Evolutionary conservation across 2,113 vertebrate species (phyloP).

Genomic region (Anser cygnoides): DNA sequence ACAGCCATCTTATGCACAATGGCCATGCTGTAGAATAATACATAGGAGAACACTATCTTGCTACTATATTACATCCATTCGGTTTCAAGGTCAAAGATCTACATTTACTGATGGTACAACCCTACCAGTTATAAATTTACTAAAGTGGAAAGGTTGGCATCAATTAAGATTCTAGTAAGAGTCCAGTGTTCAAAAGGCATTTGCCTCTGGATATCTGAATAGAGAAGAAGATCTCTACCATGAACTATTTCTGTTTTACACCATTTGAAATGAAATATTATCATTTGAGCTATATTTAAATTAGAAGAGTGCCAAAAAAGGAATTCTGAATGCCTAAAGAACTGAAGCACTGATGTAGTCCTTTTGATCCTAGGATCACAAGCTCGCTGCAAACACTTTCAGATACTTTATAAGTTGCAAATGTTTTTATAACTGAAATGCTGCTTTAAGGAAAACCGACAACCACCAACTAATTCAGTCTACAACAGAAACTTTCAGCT

Average conservation of each 20-base stretch:
- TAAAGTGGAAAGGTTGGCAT: background rate
- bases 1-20: background rate
- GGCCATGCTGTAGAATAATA: background rate
- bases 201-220: conserved; percentile 21
- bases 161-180: background rate
- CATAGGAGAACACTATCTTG: background rate
- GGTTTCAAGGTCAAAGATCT: background rate
- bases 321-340: conserved; percentile 56
- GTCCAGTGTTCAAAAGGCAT: conserved; percentile 20
- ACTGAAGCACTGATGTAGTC: conserved; percentile 58
- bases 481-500: background rate
- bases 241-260: conserved; percentile 30
- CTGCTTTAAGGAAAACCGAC: conserved; percentile 15
- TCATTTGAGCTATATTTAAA: conserved; percentile 58
- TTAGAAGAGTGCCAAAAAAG: conserved; percentile 37
- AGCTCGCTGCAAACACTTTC: conserved; percentile 63
- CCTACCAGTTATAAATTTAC: background rate
- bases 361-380: conserved; percentile 70
- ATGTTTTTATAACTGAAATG: conserved; percentile 48
- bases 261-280: conserved; percentile 40
- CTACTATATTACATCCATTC: no score
- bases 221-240: background rate
- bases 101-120: fast-evolving
- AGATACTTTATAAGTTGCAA: background rate
- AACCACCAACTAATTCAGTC: background rate